These are phyloP conservation scores for Diaphora mendica DNA, from an alignment of 2,888 invertebrate species.

Conservation along the genomic window DNA sequence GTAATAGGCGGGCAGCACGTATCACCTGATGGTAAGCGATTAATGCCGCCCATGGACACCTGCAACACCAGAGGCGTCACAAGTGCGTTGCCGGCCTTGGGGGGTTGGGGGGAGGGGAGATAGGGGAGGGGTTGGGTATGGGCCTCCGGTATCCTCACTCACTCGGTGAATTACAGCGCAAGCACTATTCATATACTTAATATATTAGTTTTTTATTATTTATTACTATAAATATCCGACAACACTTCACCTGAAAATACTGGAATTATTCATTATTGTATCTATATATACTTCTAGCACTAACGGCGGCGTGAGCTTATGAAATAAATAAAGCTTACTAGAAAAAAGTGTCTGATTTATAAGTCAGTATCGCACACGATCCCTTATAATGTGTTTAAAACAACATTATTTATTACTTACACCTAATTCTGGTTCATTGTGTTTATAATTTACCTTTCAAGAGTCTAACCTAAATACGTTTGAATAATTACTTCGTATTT, in stretches of 20 bases:
- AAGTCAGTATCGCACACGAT: background rate
- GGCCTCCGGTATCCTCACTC: too few species aligned
- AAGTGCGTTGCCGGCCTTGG: too few species aligned
- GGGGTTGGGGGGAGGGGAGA: too few species aligned
- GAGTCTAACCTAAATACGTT: background rate
- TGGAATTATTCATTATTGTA: background rate
- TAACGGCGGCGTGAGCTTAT: background rate
- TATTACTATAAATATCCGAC: too few species aligned
- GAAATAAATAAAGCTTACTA: constrained; percentile 11
- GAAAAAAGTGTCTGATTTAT: constrained; percentile 7
- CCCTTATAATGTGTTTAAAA: background rate
- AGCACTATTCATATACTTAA: too few species aligned
- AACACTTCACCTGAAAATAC: background rate
- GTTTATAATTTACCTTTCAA: constrained; percentile 3
- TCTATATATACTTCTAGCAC: constrained; percentile 7
- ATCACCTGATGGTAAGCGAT: too few species aligned
- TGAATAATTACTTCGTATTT: background rate
- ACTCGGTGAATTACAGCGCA: too few species aligned
- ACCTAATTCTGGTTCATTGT: constrained; percentile 5
- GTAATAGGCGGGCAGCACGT: too few species aligned
- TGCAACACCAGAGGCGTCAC: too few species aligned
- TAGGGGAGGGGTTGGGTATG: too few species aligned
- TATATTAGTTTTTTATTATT: too few species aligned
- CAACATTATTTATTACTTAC: constrained; percentile 14
- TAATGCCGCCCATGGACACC: too few species aligned